Base-by-base conservation (phyloP, 2,888 invertebrate genomes). In the Oligia latruncula region DNA sequence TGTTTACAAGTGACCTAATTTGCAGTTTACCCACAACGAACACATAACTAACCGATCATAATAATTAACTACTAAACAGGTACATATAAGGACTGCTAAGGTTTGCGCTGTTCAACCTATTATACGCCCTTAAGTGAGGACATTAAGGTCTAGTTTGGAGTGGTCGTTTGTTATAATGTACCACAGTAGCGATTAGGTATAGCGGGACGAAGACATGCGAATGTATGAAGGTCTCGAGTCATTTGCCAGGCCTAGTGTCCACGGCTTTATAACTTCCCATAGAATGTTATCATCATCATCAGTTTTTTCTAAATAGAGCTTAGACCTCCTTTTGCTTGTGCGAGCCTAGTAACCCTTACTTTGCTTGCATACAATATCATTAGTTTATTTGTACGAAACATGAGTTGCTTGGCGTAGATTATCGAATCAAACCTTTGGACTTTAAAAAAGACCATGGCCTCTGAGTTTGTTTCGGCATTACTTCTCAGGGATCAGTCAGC, bases 21-120 rank as follows among this genome's bases (percentile, higher is more conserved):
- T 77, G 74, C 72, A 80, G 60, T 84, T 78, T 88, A 83, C 76
- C 91, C 77, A 85, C 89, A 76, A 90, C 92, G 86, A 81, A 87
- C 86, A 90, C 91, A 91, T 89, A 90, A 89, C 91, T 89, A 91
- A 92, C 90, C 91, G 91, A 93, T 93, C 92, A 94, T 92, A 92
- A 92, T 93, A 93, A 94, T 94, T 93, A 93, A 87, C 92, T 90
- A 91, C 92, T 91, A 92, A 92, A 89, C 89, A 92, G 90, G 91
- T 91, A 91, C 90, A 89, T 90, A 90, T 88, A 89, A 84, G 87
- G 87, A 90, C 78, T 78, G 75, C 78, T 78, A 82, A 79, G 78
- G 83, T 83, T 84, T 71, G 77, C 68, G 70, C 46, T 68, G 74
- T 76, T 71, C 86, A 86, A 77, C 73, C 85, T 77, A 89, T 89